Evolutionary conservation across 2,797 vertebrate species (phyloP).

Genomic region (Tauraco hartlaubi): DNA sequence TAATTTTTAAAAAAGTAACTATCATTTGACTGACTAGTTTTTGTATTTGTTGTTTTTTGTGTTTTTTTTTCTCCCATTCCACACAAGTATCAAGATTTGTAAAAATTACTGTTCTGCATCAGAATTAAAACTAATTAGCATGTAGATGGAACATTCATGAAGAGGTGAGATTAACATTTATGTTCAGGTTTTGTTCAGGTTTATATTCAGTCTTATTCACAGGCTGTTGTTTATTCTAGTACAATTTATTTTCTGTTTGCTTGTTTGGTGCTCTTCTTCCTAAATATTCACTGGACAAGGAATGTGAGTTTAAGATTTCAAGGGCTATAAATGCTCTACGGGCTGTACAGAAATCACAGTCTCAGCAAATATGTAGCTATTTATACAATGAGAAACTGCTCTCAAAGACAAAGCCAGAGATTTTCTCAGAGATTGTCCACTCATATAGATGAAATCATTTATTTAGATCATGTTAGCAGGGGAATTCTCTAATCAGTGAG

Average conservation of each 20-base stretch:
- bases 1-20: background rate
- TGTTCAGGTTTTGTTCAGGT: background rate
- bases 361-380: background rate
- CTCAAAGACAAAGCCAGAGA: background rate
- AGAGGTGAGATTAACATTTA: background rate
- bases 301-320: background rate
- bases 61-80: accelerated
- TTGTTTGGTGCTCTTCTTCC: background rate
- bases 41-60: background rate
- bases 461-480: background rate
- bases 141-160: background rate
- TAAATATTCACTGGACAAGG: background rate
- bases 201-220: background rate
- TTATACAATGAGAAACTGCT: background rate
- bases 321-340: background rate
- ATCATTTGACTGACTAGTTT: background rate
- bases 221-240: background rate
- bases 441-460: background rate
- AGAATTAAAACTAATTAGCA: background rate
- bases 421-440: background rate
- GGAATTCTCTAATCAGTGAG: background rate
- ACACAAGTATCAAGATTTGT: background rate
- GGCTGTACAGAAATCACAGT: background rate
- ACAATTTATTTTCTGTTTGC: background rate
- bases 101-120: background rate